These are phyloP conservation scores for Escarpia spicata DNA, from an alignment of 2,888 invertebrate genomes.

Conservation along the genomic window DNA sequence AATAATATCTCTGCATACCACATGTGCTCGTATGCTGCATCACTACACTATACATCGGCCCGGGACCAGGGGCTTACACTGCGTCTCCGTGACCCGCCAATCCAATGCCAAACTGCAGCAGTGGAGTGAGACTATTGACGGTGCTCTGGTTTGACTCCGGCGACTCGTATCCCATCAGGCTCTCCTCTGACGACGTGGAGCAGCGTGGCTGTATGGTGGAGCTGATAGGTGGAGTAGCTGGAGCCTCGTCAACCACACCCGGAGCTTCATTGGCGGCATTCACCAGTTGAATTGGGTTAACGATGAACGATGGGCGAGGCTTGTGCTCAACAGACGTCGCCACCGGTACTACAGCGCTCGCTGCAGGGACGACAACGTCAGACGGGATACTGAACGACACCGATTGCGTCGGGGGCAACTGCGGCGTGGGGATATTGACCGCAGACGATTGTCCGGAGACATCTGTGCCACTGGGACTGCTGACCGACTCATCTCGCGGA, in stretches of 20 bases:
- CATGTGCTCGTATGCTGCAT: not conserved
- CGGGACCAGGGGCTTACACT: not conserved
- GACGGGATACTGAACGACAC: slow-evolving; percentile 4
- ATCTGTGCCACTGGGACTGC: not conserved
- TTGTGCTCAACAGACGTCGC: not conserved
- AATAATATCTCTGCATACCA: not conserved
- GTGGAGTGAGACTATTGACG: slow-evolving; percentile 38
- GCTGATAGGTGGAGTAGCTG: not conserved
- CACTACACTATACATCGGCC: not conserved
- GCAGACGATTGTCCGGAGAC: slow-evolving; percentile 29
- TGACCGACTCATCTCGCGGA: not conserved
- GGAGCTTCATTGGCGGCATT: not conserved
- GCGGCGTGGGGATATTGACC: slow-evolving; percentile 31
- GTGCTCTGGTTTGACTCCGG: slow-evolving; percentile 39
- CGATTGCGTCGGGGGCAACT: slow-evolving; percentile 24
- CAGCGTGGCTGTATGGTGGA: not conserved
- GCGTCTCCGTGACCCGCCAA: not conserved
- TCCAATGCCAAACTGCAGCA: slow-evolving; percentile 25
- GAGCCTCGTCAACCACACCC: not conserved
- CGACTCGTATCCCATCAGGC: slow-evolving; percentile 29
- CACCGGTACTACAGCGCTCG: not conserved
- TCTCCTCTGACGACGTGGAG: not conserved
- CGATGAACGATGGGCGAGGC: not conserved
- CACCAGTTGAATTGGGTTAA: not conserved
- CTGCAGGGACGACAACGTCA: not conserved